Base-by-base conservation (phyloP, 2,113 vertebrate species). In the Dipodomys stephensi region DNA sequence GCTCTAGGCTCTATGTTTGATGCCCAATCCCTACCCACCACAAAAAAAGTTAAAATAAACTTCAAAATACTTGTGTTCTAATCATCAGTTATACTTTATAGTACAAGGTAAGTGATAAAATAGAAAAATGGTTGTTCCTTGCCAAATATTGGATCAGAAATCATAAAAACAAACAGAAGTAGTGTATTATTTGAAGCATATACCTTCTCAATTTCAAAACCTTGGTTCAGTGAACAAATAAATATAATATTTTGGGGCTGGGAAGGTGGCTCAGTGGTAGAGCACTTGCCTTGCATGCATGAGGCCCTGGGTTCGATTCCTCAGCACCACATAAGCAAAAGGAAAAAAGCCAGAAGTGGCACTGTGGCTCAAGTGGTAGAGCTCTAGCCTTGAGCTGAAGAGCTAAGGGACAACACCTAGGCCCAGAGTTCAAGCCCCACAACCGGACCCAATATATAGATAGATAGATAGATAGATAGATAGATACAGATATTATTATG, bases 161-260 rank as follows among this genome's bases (percentile, higher is more conserved):
- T 16, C 79, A 18, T 67, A 20, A 44, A 46, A 90, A 68, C 0
- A 81, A 60, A 39, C 35, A 39, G 35, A 39, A 39, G 35, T 39
- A 39, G 35, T 39, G 35, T 39, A 39, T 39, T 39, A 39, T 39
- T 39, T 39, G 35, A 92, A 92, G 78, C 15, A 88, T 19, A 2
- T 32, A 46, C 16, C 7, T 71, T 83, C 60, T 92, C 53, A 92
- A 1, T 80, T 94, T 93, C 68, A 83, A 93, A 91, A 35, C 18
- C 67, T 49, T 82, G 20, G 4, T 49, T 84, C 30, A 83, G n/a
- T 13, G 30, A 90, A 32, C 69, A 39, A 23, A 28, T 80, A 76
- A 27, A 39, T 39, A 39, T 39, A 68, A 65, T 84, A 68, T 76
- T 90, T 53, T 49, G 35, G 35, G 35, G 35, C 35, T 39, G 35